These are phyloP conservation scores for Bombylius discolor DNA, from an alignment of 2,888 invertebrate species.

Conservation along the genomic window DNA sequence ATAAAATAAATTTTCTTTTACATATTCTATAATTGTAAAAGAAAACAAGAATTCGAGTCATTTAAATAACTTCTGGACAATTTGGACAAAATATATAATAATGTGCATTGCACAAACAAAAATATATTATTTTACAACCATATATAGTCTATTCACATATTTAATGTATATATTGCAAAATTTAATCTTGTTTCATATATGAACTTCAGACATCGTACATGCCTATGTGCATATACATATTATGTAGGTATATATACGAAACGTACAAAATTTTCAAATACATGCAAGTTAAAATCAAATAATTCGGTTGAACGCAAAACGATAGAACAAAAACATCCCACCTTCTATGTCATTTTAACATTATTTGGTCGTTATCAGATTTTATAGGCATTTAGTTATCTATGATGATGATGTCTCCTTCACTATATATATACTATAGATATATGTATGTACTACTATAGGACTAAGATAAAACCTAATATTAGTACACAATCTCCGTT, in stretches of 20 bases:
- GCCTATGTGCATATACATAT: too few relatives aligned
- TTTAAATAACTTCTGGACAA: conserved; percentile 10
- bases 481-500: background rate
- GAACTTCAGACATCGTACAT: too few relatives aligned
- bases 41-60: background rate
- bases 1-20: too few relatives aligned
- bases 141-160: too few relatives aligned
- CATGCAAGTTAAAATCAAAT: background rate
- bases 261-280: too few relatives aligned
- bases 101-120: too few relatives aligned
- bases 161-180: too few relatives aligned
- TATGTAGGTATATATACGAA: background rate
- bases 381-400: conserved; percentile 21
- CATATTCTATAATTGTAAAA: background rate
- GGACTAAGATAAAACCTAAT: background rate
- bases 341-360: conserved; percentile 16
- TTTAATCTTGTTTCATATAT: too few relatives aligned
- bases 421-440: background rate
- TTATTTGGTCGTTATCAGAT: conserved; percentile 23
- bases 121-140: background rate
- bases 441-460: background rate
- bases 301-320: conserved; percentile 9
- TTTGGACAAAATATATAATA: conserved; percentile 10
- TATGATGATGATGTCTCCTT: background rate
- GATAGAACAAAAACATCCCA: background rate